A percentile compares a stretch with the other conserved stretches of the same genome.
These are phyloP conservation scores for Nicator chloris DNA, from an alignment of 2,113 vertebrate genomes.

Conservation along the genomic window DNA sequence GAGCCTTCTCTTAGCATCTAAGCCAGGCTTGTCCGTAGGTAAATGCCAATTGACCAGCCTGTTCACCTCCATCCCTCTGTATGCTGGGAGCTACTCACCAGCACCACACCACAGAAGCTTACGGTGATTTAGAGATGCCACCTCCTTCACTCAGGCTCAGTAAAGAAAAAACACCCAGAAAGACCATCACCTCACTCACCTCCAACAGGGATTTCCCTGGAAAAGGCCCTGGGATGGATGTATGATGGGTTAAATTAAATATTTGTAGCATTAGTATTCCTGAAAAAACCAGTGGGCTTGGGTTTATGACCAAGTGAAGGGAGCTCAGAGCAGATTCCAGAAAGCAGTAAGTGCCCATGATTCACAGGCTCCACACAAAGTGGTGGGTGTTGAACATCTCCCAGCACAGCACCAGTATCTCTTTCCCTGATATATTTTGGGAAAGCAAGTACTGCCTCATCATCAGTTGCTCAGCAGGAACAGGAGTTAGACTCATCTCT, in stretches of 20 bases:
- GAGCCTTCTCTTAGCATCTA: neutral
- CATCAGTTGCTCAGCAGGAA: slow-evolving; percentile 58
- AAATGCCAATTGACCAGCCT: neutral
- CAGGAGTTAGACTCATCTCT: neutral
- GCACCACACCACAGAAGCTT: neutral
- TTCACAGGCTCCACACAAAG: slow-evolving; percentile 4
- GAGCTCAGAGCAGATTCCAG: neutral
- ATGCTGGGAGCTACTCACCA: neutral
- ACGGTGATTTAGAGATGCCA: neutral
- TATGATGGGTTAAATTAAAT: neutral
- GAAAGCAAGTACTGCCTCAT: slow-evolving; percentile 28
- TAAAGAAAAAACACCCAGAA: neutral
- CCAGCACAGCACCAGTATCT: neutral
- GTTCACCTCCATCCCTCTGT: neutral
- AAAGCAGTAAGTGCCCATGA: neutral
- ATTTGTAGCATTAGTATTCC: neutral
- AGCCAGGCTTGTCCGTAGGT: neutral
- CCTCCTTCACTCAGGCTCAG: neutral
- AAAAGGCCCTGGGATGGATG: neutral
- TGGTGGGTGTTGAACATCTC: neutral
- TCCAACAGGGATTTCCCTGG: too few species aligned
- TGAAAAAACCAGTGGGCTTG: neutral
- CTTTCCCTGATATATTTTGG: slow-evolving; percentile 5
- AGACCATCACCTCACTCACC: neutral
- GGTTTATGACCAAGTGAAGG: neutral